Percentiles rank a stretch among this genome's conserved stretches.
Conservation (phyloP, 1,140 invertebrate genomes). For the Brachionus koreanus region DNA sequence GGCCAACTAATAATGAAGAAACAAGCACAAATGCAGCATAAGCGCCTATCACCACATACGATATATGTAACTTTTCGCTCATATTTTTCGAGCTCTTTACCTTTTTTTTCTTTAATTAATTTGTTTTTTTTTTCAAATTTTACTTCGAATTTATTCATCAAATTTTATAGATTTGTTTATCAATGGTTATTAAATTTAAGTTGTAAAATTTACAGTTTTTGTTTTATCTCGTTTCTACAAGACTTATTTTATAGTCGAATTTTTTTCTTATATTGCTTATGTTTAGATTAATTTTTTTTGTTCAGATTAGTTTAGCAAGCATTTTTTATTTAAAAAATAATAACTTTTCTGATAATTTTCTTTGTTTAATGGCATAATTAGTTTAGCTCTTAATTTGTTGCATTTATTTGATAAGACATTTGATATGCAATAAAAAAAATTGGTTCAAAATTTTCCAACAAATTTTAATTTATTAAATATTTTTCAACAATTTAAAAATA, state of each 20-base stretch:
- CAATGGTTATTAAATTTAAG: not conserved
- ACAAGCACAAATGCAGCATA: constrained; percentile 21
- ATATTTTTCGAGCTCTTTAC: not conserved
- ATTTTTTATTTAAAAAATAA: not conserved
- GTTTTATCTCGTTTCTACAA: not conserved
- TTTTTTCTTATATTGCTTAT: not conserved
- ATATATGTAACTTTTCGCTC: constrained; percentile 12
- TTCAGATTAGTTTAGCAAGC: too few relatives aligned
- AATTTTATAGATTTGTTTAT: not conserved
- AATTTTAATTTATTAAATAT: too few relatives aligned
- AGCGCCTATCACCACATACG: not conserved
- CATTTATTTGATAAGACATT: too few relatives aligned
- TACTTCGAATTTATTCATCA: not conserved
- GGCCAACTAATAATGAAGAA: constrained; percentile 12
- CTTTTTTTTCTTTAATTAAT: not conserved
- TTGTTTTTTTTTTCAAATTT: not conserved
- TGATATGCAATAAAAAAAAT: too few relatives aligned
- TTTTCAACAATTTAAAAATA: too few relatives aligned
- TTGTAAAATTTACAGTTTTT: constrained; percentile 2
- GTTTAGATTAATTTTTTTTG: not conserved
- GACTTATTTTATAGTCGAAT: not conserved
- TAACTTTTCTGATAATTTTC: not conserved
- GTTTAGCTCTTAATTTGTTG: too few relatives aligned
- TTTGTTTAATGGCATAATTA: too few relatives aligned
- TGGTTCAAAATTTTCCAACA: too few relatives aligned